These are phyloP conservation scores for Apostichopus californicus DNA, from an alignment of 35 echinoderm and acorn worm genomes.

Conservation along the genomic window DNA sequence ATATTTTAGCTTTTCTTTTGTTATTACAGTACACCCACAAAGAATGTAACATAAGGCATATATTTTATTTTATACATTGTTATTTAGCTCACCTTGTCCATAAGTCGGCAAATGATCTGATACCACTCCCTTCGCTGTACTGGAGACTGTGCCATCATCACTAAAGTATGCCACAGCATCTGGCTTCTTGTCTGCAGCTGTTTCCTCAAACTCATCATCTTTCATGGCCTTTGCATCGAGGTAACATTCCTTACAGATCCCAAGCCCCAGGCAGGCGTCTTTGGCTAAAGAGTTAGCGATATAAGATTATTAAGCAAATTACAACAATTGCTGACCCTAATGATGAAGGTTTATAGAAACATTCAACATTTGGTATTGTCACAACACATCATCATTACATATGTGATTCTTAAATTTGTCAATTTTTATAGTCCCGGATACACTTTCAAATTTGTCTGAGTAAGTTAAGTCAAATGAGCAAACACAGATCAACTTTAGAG, in stretches of 20 bases:
- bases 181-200: constrained; percentile 46
- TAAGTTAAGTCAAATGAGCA: no score
- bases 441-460: not conserved
- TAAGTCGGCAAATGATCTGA: constrained; percentile 65
- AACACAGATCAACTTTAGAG: no score
- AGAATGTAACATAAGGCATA: no score
- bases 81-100: constrained; percentile 62
- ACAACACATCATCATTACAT: not conserved
- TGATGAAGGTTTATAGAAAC: not conserved
- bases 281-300: constrained; percentile 62
- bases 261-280: constrained; percentile 78
- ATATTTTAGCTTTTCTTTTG: no score
- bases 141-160: constrained; percentile 82
- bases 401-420: not conserved
- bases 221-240: constrained; percentile 71
- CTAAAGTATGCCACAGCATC: constrained; percentile 81
- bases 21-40: no score
- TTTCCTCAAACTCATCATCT: constrained; percentile 75
- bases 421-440: not conserved
- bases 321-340: not conserved
- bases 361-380: not conserved
- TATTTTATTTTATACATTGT: no score
- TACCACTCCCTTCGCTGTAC: constrained; percentile 2
- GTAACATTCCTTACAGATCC: constrained; percentile 69
- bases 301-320: not conserved